phyloP scores from a whole-genome alignment of 2,797 vertebrate species.

The Melanogrammus aeglefinus region DNA sequence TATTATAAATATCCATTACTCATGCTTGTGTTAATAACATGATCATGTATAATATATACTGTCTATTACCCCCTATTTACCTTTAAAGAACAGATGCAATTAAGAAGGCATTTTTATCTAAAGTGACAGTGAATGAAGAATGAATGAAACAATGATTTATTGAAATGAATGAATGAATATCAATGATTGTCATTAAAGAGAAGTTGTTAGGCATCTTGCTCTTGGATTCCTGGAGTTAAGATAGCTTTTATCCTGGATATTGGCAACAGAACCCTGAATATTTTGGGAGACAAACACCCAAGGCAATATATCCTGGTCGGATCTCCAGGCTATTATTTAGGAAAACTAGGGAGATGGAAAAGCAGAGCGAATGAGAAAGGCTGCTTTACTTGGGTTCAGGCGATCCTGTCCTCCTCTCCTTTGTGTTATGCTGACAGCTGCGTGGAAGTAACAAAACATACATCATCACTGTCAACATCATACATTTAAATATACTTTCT shows the following conservation, averaged over 20 bases:
- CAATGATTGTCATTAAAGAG: too few relatives aligned
- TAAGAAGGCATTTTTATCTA: too few relatives aligned
- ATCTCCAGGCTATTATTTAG: background rate
- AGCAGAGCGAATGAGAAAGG: background rate
- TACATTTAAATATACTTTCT: background rate
- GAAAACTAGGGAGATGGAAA: background rate
- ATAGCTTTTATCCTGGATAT: background rate
- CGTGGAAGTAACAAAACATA: slow-evolving; percentile 7
- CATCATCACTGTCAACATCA: background rate
- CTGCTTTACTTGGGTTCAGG: slow-evolving; percentile 62
- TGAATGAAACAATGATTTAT: too few relatives aligned
- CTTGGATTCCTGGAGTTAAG: background rate
- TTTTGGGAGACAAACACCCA: background rate
- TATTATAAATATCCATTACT: background rate
- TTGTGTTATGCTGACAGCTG: slow-evolving; percentile 71
- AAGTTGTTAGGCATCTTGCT: too few relatives aligned
- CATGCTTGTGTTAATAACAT: too few relatives aligned
- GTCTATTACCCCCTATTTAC: too few relatives aligned
- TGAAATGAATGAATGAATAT: too few relatives aligned
- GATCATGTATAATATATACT: too few relatives aligned
- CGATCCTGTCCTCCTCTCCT: slow-evolving; percentile 47
- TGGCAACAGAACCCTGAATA: background rate
- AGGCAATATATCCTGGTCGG: background rate
- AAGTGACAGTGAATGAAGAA: too few relatives aligned
- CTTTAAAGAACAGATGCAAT: too few relatives aligned